Base-by-base conservation (phyloP, 92 coral and sea anemone genomes). In the Blastomussa wellsi region DNA sequence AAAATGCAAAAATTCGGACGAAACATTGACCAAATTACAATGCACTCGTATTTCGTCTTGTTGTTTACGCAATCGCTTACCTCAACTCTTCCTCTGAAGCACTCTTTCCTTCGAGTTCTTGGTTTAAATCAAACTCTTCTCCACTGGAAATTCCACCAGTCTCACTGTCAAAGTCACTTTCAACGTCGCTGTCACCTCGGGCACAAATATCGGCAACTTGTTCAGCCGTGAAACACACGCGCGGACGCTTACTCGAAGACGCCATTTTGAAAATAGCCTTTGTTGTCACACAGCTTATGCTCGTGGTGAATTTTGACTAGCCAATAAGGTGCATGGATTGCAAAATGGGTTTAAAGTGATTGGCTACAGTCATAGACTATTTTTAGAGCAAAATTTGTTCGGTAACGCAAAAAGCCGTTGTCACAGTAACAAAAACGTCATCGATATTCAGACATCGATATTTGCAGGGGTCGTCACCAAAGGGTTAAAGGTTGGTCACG, bases 71-170 rank as follows among this genome's bases (percentile, higher is more conserved):
- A 10, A 44, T 15, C 2, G 19, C 79, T 70, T 33, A 82, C 79
- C 79, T 82, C 20, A 17, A 20, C 31, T 70, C 70, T 31, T 5
- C 31, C 31, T 82, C 67, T 72, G 68, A 42, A 32, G n/a, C 37
- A 33, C 72, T 73, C 7, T 20, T 57, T 31, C 49, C 81, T 39
- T 74, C 73, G 17, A 84, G 49, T 59, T 84, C 81, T 16, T 53
- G 74, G 64, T 84, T 73, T 44, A 84, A 84, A 1, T 74, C 87
- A 1, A 31, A 74, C 71, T 84, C 87, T 72, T 84, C 74, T 33
- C 78, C 71, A 31, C 87, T 84, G 5, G 87, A 84, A 74, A 84
- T 74, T n/a, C 87, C 87, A 5, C 81, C 87, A 8, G 73, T 38
- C 1, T 33, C 42, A 62, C 87, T 84, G 52, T 84, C 87, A 24